Percentiles rank a stretch among this genome's conserved stretches.
These are phyloP conservation scores for Megalops cyprinoides DNA, from an alignment of 2,797 vertebrate species.

Conservation along the genomic window DNA sequence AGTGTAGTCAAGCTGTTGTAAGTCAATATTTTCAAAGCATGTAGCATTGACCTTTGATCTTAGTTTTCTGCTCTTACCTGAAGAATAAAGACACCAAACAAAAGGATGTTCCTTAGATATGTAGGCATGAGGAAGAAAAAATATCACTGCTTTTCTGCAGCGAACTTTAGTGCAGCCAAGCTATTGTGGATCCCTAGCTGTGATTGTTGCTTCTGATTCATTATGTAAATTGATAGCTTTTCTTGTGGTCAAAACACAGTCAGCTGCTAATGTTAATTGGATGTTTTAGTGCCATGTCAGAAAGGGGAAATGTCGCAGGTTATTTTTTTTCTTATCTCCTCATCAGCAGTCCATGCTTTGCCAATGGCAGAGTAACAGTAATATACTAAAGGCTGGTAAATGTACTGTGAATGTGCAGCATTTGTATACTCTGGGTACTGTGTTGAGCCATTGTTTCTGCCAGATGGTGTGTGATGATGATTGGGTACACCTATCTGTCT, in stretches of 20 bases:
- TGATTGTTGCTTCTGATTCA: slow-evolving; percentile 61
- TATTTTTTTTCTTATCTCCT: slow-evolving; percentile 45
- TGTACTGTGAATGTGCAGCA: slow-evolving; percentile 36
- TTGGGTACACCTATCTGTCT: no score
- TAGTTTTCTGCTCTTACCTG: not conserved
- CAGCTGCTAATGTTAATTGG: slow-evolving; percentile 61
- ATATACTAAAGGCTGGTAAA: slow-evolving; percentile 32
- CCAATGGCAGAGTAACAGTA: slow-evolving; percentile 33
- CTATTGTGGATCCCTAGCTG: slow-evolving; percentile 34
- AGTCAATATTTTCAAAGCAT: not conserved
- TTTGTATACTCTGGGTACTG: no score
- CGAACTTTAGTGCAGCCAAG: slow-evolving; percentile 30
- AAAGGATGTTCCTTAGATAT: no score
- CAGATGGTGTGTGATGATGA: no score
- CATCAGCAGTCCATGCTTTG: slow-evolving; percentile 34
- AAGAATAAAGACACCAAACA: not conserved
- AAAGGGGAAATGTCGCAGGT: slow-evolving; percentile 51
- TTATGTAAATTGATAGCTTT: slow-evolving; percentile 51
- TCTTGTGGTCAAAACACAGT: slow-evolving; percentile 52
- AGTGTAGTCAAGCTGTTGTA: not conserved
- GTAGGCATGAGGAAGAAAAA: not conserved
- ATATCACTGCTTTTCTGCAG: not conserved
- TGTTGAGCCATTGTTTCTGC: no score
- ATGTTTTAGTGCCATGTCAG: slow-evolving; percentile 65
- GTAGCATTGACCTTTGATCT: not conserved